phyloP scores from a whole-genome alignment of 35 echinoderm and acorn worm species.

The Heliocidaris tuberculata region DNA sequence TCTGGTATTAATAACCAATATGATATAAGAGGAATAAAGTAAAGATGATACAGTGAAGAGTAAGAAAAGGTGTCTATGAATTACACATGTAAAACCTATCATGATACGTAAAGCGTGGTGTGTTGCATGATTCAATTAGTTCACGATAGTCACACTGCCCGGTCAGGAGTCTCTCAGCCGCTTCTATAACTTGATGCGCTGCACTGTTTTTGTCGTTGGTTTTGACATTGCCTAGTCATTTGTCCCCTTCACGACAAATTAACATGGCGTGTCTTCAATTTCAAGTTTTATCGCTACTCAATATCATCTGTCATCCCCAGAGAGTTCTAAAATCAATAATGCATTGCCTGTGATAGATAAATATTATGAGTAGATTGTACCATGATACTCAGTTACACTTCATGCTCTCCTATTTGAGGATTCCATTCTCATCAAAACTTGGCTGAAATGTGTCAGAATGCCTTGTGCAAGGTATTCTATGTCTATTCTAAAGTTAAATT shows the following conservation, averaged over 20 bases:
- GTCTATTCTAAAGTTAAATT: too few relatives aligned
- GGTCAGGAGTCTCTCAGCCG: constrained; percentile 25
- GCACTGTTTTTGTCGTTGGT: constrained; percentile 40
- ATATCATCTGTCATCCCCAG: constrained; percentile 30
- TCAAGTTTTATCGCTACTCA: constrained; percentile 22
- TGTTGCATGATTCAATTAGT: constrained; percentile 51
- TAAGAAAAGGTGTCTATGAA: background rate
- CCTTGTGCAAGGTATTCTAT: background rate
- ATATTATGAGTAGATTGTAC: constrained; percentile 36
- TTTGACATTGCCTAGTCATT: constrained; percentile 35
- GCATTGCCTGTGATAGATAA: background rate
- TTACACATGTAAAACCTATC: constrained; percentile 30
- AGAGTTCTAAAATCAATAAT: constrained; percentile 29
- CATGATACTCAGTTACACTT: background rate
- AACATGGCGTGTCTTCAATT: constrained; percentile 42
- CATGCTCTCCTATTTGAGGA: background rate
- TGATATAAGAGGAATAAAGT: background rate
- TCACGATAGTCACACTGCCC: background rate
- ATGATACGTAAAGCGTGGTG: constrained; percentile 28
- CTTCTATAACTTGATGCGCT: background rate
- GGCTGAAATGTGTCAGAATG: background rate
- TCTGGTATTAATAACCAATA: background rate
- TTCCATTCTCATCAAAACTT: background rate
- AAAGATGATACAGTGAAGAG: background rate
- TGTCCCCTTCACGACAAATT: constrained; percentile 46